Conservation (phyloP, 2,113 vertebrate genomes). For the Xiphophorus maculatus region DNA sequence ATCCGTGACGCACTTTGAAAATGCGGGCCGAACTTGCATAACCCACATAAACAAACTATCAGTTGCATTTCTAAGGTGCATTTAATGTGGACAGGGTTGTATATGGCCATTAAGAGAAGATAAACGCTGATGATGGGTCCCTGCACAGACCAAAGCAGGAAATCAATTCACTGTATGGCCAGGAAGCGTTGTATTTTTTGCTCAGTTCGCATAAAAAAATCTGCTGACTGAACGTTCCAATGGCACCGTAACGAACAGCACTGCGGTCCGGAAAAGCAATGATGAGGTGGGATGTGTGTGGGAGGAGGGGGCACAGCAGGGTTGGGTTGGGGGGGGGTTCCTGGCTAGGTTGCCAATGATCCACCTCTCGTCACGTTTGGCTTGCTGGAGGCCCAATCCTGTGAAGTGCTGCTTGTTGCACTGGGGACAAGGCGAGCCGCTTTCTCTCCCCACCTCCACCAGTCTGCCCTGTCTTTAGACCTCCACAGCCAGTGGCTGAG, state of each 20-base stretch:
- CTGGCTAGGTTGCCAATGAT: slow-evolving; percentile 22
- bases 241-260: slow-evolving; percentile 58
- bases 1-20: slow-evolving; percentile 32
- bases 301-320: background rate
- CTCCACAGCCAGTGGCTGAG: slow-evolving; percentile 32
- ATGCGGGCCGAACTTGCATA: slow-evolving; percentile 37
- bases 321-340: background rate
- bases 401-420: slow-evolving; percentile 49
- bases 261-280: slow-evolving; percentile 46
- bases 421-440: slow-evolving; percentile 26
- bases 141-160: slow-evolving; percentile 49
- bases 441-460: background rate
- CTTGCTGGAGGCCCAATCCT: slow-evolving; percentile 4
- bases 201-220: slow-evolving; percentile 70
- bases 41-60: slow-evolving; percentile 44
- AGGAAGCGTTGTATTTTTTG: slow-evolving; percentile 63
- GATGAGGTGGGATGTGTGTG: slow-evolving; percentile 31
- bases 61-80: slow-evolving; percentile 37
- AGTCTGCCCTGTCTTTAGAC: slow-evolving; percentile 37
- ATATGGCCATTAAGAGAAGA: slow-evolving; percentile 61
- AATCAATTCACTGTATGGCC: slow-evolving; percentile 70
- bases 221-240: slow-evolving; percentile 68
- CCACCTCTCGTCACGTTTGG: slow-evolving; percentile 35
- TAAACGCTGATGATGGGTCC: slow-evolving; percentile 64
- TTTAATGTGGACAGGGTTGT: slow-evolving; percentile 42